Conservation (phyloP, 1,140 invertebrate genomes). For the Heterodera schachtii region DNA sequence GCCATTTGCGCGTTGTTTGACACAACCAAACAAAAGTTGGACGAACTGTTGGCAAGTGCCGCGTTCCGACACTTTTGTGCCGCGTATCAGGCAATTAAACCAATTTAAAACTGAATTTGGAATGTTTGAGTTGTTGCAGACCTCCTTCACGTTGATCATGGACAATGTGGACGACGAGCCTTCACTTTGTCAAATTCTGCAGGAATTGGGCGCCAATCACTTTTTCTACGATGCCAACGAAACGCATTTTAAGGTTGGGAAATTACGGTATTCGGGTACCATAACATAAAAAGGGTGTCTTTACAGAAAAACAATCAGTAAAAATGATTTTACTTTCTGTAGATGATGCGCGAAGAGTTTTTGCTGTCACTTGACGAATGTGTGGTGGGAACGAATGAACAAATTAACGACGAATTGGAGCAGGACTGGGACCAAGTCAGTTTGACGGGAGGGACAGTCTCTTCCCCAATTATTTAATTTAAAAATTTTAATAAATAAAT, state of each 20-base stretch:
- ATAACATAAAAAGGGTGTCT: neutral
- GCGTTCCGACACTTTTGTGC: neutral
- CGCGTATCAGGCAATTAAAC: neutral
- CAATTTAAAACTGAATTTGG: neutral
- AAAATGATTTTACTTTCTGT: neutral
- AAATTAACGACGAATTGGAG: constrained; percentile 52
- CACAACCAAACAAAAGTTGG: constrained; percentile 17
- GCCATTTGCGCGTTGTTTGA: constrained; percentile 59
- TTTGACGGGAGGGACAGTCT: no score
- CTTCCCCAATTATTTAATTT: no score
- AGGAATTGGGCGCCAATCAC: constrained; percentile 62
- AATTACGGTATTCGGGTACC: neutral
- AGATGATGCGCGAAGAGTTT: constrained; percentile 59
- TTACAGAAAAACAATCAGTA: neutral
- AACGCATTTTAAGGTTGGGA: constrained; percentile 57
- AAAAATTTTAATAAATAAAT: no score
- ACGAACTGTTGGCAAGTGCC: constrained; percentile 16
- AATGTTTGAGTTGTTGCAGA: constrained; percentile 43
- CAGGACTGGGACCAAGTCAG: constrained; percentile 50
- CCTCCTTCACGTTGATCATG: constrained; percentile 62
- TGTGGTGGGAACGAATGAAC: constrained; percentile 39
- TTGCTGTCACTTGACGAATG: constrained; percentile 51
- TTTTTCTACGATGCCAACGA: constrained; percentile 65
- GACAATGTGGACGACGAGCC: constrained; percentile 61
- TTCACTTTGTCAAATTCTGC: constrained; percentile 48